These are phyloP conservation scores for Drosophila pectinifera DNA, from an alignment of 1,140 invertebrate genomes.

Conservation along the genomic window DNA sequence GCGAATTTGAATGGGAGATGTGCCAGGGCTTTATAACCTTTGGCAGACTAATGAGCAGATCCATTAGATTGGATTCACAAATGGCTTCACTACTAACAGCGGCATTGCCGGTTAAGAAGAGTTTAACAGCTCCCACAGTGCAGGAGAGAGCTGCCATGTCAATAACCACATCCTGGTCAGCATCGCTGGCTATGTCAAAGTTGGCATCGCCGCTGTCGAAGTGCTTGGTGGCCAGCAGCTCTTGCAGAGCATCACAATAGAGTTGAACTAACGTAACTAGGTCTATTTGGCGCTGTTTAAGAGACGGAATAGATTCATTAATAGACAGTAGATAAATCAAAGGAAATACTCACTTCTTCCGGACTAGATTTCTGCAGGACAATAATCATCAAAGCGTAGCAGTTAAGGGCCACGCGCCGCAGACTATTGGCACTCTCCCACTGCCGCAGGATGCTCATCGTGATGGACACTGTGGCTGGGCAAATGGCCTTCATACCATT, in stretches of 20 bases:
- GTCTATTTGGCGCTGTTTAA: conserved; percentile 87
- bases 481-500: conserved; percentile 88
- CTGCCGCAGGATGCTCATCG: conserved; percentile 86
- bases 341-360: conserved; percentile 88
- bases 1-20: conserved; percentile 50
- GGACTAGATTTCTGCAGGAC: conserved; percentile 87
- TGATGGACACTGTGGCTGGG: conserved; percentile 87
- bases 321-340: too few species aligned
- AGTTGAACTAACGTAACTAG: conserved; percentile 86
- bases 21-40: conserved; percentile 72
- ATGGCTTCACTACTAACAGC: conserved; percentile 65
- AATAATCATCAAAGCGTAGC: conserved; percentile 87
- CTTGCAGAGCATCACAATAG: conserved; percentile 85
- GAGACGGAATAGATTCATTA: too few species aligned
- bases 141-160: conserved; percentile 68
- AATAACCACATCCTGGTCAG: conserved; percentile 63
- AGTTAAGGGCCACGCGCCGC: conserved; percentile 86
- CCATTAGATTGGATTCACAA: conserved; percentile 73
- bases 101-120: conserved; percentile 46
- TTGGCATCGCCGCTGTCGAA: conserved; percentile 66
- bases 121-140: conserved; percentile 64
- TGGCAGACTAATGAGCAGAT: conserved; percentile 68
- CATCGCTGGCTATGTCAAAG: conserved; percentile 76
- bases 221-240: conserved; percentile 72
- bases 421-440: conserved; percentile 79